Base-by-base conservation (phyloP, 1,140 invertebrate genomes). In the Trichonephila inaurata region DNA sequence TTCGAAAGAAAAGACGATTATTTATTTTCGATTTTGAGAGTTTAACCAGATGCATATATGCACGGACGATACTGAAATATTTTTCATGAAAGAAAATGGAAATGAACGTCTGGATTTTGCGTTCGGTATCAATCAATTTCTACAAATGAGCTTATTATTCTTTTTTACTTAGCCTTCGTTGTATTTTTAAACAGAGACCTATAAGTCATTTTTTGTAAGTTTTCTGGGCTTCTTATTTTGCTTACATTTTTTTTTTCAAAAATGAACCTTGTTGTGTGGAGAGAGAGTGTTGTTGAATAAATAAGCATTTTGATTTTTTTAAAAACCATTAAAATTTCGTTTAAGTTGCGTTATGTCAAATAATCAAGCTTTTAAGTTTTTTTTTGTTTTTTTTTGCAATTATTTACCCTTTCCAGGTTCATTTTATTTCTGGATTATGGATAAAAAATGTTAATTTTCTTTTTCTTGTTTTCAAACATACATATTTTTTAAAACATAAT, bases 1-100 rank as follows among this genome's bases (percentile, higher is more conserved):
- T 91, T 85, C 33, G 64, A 77, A 28, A 66, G 28, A 24, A 82
- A 91, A 91, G 24, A 81, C 69, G 69, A 91, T 91, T 91, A 91
- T 77, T 89, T 89, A 89, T 91, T 60, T 82, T 91, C 77, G 60
- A 62, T 91, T 91, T 60, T 33, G 58, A 18, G 40, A 72, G 62
- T 82, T 28, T 21, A 61, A 91, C 58, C 89, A 82, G 89, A 44
- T 91, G 89, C 60, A 62, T 82, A 62, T 82, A 33, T 87, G n/a
- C 60, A 19, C 60, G 18, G 28, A 28, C 44, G 28, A 62, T 87
- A 19, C 33, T 33, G 16, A 61, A 10, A 33, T 64, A 61, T 91
- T 89, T 91, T 81, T 24, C 60, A 16, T 19, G 83, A 12, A 58
- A 60, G 16, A 83, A 83, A 83, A 51, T 40, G 12, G 72, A 18